Base-by-base conservation (phyloP, 1,140 invertebrate genomes). In the Lasioglossum albipes region DNA sequence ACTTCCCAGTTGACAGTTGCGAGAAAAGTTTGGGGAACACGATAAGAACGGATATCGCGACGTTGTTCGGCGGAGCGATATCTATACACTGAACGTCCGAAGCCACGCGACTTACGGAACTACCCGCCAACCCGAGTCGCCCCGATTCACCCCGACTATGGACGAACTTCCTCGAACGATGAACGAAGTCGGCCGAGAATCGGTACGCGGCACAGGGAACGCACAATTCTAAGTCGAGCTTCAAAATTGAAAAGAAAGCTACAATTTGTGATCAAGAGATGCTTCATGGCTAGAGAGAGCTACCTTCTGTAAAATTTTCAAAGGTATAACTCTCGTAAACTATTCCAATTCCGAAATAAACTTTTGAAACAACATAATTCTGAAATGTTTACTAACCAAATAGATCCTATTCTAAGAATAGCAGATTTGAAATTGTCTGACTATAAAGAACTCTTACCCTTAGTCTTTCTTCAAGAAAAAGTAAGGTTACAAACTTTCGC, bases 51-150 rank as follows among this genome's bases (percentile, higher is more conserved):
- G 0, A 13, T 62, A 2, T 13, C 61, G 10, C 79, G 87, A 82
- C 36, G 52, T 72, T 71, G 20, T 66, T 73, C 83, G 59, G 12
- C 68, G 72, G 79, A 65, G 69, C 70, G 62, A 52, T 69, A 67
- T 81, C 73, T 85, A 79, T 84, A 84, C 75, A 89, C 88, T 89
- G 88, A 72, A 81, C 75, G 41, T 61, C 45, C 71, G 81, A 68
- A 67, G 70, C 68, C 83, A 79, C 59, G 82, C 84, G 81, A 88
- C 68, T 75, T n/a, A 61, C 81, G 79, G 80, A 88, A 88, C 79
- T 85, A 80, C 85, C 88, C 88, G 88, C 88, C 85, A 89, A 87
- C 54, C 77, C 85, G 83, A 86, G 20, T 42, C 27, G 2, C n/a
- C 41, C 18, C 87, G 88, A 83, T n/a, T 41, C 41, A 45, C 36